Evolutionary conservation across 2,797 vertebrate genomes (phyloP).

Genomic region (Atherinosoma microstoma): DNA sequence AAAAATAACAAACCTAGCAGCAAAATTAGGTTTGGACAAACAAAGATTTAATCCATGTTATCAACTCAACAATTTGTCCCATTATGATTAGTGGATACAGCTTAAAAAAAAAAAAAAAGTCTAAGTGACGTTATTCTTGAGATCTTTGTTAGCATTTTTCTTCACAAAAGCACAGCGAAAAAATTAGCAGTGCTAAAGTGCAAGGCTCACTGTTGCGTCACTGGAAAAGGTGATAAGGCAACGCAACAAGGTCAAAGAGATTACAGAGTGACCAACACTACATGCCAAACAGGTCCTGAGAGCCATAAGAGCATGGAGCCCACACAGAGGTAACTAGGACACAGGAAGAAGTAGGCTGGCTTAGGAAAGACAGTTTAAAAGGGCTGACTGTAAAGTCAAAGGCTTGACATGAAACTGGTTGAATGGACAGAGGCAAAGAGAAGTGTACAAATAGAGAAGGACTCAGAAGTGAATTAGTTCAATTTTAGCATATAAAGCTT

Average conservation of each 20-base stretch:
- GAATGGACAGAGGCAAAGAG: background rate
- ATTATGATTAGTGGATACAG: background rate
- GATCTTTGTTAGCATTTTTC: constrained; percentile 3
- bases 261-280: constrained; percentile 40
- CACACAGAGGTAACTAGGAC: constrained; percentile 9
- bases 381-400: background rate
- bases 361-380: constrained; percentile 9
- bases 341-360: constrained; percentile 11
- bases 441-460: background rate
- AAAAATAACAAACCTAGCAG: background rate
- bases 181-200: background rate
- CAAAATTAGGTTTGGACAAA: background rate
- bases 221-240: constrained; percentile 52
- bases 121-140: background rate
- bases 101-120: background rate
- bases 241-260: constrained; percentile 63
- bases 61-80: background rate
- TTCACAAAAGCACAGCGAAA: background rate
- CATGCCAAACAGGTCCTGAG: constrained; percentile 16
- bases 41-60: background rate
- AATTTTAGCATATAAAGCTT: background rate
- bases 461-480: background rate
- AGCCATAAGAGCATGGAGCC: background rate
- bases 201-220: constrained; percentile 28
- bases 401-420: background rate